A percentile compares a stretch with the other conserved stretches of the same genome.
Evolutionary conservation across 2,797 vertebrate genomes (phyloP).

Genomic region (Arvicola amphibius): DNA sequence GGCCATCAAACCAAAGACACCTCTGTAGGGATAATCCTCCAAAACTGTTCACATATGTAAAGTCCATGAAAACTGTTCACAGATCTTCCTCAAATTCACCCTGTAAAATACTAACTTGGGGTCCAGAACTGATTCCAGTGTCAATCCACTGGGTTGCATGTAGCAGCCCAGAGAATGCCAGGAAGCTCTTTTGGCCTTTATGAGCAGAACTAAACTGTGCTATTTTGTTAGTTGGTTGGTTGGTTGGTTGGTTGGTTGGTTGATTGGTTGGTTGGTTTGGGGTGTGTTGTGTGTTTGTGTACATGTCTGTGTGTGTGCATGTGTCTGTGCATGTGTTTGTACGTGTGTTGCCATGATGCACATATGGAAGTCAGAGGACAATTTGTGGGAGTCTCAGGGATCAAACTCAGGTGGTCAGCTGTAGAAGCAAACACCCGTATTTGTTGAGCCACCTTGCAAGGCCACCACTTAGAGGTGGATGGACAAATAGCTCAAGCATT

Average conservation of each 20-base stretch:
- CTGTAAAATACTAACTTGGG: not conserved
- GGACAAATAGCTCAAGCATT: not conserved
- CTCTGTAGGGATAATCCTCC: not conserved
- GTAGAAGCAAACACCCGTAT: not conserved
- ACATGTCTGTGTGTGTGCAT: not conserved
- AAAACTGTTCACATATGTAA: not conserved
- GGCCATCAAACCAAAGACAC: not conserved
- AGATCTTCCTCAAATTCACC: not conserved
- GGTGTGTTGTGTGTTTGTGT: not conserved
- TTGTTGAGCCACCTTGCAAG: not conserved
- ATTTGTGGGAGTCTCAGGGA: not conserved
- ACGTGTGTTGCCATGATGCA: not conserved
- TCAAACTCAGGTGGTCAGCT: too few species aligned
- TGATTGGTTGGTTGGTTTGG: not conserved
- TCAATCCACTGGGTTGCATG: too few species aligned
- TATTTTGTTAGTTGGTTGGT: not conserved
- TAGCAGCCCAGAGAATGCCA: too few species aligned
- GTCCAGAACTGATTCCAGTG: not conserved
- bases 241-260: not conserved
- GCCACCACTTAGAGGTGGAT: not conserved
- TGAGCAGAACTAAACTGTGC: not conserved
- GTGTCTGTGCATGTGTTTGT: not conserved
- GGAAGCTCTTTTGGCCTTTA: not conserved
- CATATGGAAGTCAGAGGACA: not conserved
- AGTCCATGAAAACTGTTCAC: not conserved